A percentile compares a stretch with the other conserved stretches of the same genome.
Evolutionary conservation across 1,140 invertebrate genomes (phyloP).

Genomic region (Tetraneura akinire): DNA sequence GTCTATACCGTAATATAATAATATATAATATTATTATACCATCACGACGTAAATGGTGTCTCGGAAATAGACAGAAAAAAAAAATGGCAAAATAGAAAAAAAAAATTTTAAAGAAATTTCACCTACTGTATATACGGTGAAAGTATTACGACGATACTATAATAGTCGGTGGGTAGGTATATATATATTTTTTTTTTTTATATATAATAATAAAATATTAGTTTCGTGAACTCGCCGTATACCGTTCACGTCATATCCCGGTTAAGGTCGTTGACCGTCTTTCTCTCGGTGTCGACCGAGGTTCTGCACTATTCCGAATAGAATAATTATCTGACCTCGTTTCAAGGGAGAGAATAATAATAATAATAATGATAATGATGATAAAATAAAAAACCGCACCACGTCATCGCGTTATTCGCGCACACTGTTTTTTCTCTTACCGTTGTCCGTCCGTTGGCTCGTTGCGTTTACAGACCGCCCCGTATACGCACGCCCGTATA

Average conservation of each 20-base stretch:
- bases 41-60: not conserved
- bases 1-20: no score
- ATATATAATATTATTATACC: no score
- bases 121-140: conserved; percentile 21
- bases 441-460: no score
- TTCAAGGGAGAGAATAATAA: conserved; percentile 6
- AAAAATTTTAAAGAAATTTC: conserved; percentile 28
- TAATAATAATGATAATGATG: no score
- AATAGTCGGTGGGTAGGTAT: not conserved
- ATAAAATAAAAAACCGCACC: no score
- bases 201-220: not conserved
- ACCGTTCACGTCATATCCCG: conserved; percentile 36
- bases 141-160: conserved; percentile 34
- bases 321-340: conserved; percentile 7
- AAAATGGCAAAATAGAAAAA: not conserved
- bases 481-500: no score
- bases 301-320: not conserved
- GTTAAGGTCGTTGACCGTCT: conserved; percentile 46
- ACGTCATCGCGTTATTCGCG: no score
- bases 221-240: conserved; percentile 23
- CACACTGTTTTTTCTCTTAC: no score
- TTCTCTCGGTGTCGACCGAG: not conserved
- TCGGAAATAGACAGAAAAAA: not conserved
- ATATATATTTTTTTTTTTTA: not conserved
- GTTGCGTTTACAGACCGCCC: no score